Conservation (phyloP, 2,797 vertebrate species). For the Percopsis omiscomaycus region DNA sequence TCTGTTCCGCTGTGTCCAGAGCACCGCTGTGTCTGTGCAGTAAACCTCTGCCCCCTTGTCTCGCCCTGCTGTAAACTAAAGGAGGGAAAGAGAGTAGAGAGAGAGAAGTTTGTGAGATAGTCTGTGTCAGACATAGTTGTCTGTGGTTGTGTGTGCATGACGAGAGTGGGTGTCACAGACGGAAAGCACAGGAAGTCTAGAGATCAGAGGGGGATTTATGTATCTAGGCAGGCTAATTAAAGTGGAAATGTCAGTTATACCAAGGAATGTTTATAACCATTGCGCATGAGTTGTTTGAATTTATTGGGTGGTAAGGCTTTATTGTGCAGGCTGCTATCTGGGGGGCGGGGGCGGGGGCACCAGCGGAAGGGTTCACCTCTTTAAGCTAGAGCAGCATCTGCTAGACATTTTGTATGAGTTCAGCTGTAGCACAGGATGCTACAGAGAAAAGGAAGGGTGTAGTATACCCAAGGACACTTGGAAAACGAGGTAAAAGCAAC, state of each 20-base stretch:
- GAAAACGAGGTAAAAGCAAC: no score
- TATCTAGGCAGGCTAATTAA: no score
- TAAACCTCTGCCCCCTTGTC: conserved; percentile 27
- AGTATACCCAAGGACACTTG: no score
- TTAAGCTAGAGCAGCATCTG: no score
- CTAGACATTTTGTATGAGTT: conserved; percentile 34
- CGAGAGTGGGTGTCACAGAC: conserved; percentile 31
- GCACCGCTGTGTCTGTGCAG: conserved; percentile 27
- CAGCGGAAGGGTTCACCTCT: no score
- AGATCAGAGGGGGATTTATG: not conserved
- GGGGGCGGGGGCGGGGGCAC: no score
- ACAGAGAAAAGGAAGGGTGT: conserved; percentile 12
- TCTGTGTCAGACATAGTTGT: conserved; percentile 35
- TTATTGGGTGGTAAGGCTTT: no score
- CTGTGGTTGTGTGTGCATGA: conserved; percentile 22
- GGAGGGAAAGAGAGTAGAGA: conserved; percentile 37
- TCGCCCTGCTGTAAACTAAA: conserved; percentile 36
- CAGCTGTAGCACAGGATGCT: conserved; percentile 7
- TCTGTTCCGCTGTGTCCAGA: conserved; percentile 17
- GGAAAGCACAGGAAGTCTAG: conserved; percentile 22
- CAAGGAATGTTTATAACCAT: not conserved
- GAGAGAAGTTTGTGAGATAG: conserved; percentile 34
- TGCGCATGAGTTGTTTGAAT: not conserved
- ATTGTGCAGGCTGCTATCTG: no score
- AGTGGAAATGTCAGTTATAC: no score